Base-by-base conservation (phyloP, 2,113 vertebrate genomes). In the Ascaphus truei region DNA sequence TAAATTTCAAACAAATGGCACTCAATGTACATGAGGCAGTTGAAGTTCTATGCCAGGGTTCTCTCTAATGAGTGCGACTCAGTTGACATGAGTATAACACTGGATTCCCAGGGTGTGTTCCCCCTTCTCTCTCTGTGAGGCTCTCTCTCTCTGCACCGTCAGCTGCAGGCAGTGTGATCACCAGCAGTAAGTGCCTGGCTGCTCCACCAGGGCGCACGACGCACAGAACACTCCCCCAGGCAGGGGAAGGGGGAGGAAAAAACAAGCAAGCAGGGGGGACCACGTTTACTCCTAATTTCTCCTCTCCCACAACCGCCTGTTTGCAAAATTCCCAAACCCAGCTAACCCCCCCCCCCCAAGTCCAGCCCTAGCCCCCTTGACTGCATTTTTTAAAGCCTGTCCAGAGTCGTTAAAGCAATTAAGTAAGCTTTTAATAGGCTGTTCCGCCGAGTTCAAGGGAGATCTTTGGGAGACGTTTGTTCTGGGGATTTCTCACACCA, bases 401-500 rank as follows among this genome's bases (percentile, higher is more conserved):
- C 93, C 94, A 94, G 91, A 96, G 90, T 93, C 93, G 94, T 95
- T 95, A 95, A 88, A 95, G 94, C 94, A 96, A 98, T 96, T 95
- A 95, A 96, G 94, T 95, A 96, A 97, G 95, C 93, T 93, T 92
- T 96, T 96, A 97, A 97, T 96, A 95, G 95, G 96, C 95, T 96
- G 96, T 97, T 97, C 95, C 96, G 94, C 95, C 93, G 88, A 93
- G 94, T 93, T 96, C 92, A 94, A 93, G 93, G 93, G 93, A 93
- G 94, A 93, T 87, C 94, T 89, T 92, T 93, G 93, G 91, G 92
- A 93, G 92, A 92, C 86, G 90, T 93, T 94, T 95, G 92, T 95
- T 96, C 93, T 84, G 91, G 83, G 90, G 89, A 91, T 94, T 96
- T 94, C 93, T 97, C 96, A 96, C 96, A 94, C 94, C 94, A 96